Evolutionary conservation across 30 jellyfish, hydroid and myxozoan genomes (phyloP).

Genomic region (Sanderia malayensis): DNA sequence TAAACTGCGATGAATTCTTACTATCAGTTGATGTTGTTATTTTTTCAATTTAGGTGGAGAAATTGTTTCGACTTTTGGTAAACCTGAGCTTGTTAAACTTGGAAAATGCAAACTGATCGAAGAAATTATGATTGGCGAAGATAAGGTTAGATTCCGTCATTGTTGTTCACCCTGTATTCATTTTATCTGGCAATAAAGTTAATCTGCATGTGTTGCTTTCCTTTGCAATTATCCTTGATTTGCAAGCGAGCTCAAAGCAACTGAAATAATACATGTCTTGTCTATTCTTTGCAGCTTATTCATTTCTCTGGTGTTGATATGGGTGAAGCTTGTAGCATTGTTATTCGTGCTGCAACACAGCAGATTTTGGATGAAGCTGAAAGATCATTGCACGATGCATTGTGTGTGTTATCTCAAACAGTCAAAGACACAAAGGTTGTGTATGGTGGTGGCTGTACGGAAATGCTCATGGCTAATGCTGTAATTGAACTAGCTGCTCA

Average conservation of each 20-base stretch:
- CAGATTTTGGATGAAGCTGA: constrained; percentile 98
- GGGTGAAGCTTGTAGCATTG: constrained; percentile 99
- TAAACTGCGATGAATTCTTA: too few species aligned
- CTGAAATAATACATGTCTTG: too few species aligned
- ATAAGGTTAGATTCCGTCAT: constrained; percentile 37
- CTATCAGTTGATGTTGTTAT: too few species aligned
- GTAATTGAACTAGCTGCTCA: constrained; percentile 83
- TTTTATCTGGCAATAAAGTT: too few species aligned
- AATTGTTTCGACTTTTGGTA: constrained; percentile 95
- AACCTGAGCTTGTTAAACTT: constrained; percentile 87
- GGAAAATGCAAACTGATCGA: constrained; percentile 91
- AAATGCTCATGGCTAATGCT: constrained; percentile 97
- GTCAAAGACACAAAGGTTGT: constrained; percentile 90
- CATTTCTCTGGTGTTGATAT: constrained; percentile 95
- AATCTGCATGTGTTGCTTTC: too few species aligned
- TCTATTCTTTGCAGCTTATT: constrained; percentile 52
- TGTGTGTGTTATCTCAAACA: constrained; percentile 86
- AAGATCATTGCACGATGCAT: constrained; percentile 96
- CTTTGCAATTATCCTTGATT: too few species aligned
- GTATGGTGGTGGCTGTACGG: constrained; percentile 98
- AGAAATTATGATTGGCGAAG: constrained; percentile 98
- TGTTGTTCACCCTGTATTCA: not conserved
- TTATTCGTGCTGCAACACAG: constrained; percentile 94
- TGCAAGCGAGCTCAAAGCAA: too few species aligned
- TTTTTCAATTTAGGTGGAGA: constrained; percentile 74